phyloP scores from a whole-genome alignment of 1,140 invertebrate species.

The Physella acuta region DNA sequence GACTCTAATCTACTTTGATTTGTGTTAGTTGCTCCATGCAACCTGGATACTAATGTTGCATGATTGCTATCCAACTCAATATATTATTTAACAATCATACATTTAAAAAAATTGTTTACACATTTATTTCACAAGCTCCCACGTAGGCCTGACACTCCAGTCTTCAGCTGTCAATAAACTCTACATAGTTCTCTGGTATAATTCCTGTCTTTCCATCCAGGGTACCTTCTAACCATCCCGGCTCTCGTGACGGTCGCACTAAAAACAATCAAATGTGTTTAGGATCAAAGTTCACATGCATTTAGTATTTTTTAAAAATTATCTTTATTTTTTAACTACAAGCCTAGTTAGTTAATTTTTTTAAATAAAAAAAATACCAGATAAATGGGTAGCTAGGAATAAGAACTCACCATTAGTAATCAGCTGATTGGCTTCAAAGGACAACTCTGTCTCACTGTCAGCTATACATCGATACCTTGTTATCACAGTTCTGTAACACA shows the following conservation, averaged over 20 bases:
- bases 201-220: constrained; percentile 90
- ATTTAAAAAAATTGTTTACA: too few species aligned
- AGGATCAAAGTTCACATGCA: too few species aligned
- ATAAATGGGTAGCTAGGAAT: neutral
- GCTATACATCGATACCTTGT: constrained; percentile 93
- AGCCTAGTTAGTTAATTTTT: too few species aligned
- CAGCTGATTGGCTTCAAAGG: constrained; percentile 97
- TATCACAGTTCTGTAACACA: constrained; percentile 67
- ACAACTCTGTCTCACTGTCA: constrained; percentile 93
- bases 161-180: constrained; percentile 67
- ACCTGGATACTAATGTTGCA: too few species aligned
- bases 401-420: constrained; percentile 81
- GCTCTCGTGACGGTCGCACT: constrained; percentile 88
- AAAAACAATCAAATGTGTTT: constrained; percentile 60
- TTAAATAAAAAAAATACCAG: neutral
- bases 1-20: too few species aligned
- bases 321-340: too few species aligned
- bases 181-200: constrained; percentile 96
- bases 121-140: too few species aligned
- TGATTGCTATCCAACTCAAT: too few species aligned
- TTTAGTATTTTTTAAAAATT: too few species aligned
- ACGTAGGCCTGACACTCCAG: too few species aligned
- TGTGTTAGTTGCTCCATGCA: too few species aligned
- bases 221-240: constrained; percentile 94
- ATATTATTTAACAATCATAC: too few species aligned